Conservation (phyloP, 1,140 invertebrate species). For the Listronotus oregonensis region DNA sequence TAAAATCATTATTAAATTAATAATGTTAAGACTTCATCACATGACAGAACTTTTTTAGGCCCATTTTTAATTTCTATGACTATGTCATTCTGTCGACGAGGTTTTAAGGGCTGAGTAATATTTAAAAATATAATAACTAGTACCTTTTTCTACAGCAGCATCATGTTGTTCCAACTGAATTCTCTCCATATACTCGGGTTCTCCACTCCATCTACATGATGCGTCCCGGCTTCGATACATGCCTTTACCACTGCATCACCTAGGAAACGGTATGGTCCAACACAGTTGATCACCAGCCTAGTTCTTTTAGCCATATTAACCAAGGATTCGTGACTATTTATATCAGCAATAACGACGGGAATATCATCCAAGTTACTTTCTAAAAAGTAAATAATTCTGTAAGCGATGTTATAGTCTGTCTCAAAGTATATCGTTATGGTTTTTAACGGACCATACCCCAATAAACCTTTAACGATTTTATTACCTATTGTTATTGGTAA, state of each 20-base stretch:
- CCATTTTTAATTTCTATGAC: too few species aligned
- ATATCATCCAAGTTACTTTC: constrained; percentile 66
- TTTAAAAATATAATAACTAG: too few species aligned
- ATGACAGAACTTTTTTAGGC: too few species aligned
- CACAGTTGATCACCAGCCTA: constrained; percentile 82
- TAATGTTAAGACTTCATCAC: too few species aligned
- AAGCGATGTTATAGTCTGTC: too few species aligned
- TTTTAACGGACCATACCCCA: too few species aligned
- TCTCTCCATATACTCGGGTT: constrained; percentile 84
- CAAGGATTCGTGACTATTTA: constrained; percentile 73
- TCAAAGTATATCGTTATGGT: too few species aligned
- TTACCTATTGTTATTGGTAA: too few species aligned
- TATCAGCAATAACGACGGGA: constrained; percentile 77
- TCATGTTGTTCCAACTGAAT: constrained; percentile 83
- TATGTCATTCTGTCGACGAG: too few species aligned
- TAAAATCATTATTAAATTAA: too few species aligned
- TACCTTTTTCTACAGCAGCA: constrained; percentile 71
- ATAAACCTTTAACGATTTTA: too few species aligned
- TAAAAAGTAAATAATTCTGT: constrained; percentile 51
- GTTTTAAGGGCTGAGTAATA: too few species aligned
- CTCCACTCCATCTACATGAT: constrained; percentile 90
- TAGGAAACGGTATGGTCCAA: constrained; percentile 87
- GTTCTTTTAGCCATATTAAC: constrained; percentile 74
- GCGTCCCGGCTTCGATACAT: constrained; percentile 78
- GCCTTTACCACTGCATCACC: constrained; percentile 92